These are phyloP conservation scores for Pica pica DNA, from an alignment of 2,113 vertebrate species.

Conservation along the genomic window DNA sequence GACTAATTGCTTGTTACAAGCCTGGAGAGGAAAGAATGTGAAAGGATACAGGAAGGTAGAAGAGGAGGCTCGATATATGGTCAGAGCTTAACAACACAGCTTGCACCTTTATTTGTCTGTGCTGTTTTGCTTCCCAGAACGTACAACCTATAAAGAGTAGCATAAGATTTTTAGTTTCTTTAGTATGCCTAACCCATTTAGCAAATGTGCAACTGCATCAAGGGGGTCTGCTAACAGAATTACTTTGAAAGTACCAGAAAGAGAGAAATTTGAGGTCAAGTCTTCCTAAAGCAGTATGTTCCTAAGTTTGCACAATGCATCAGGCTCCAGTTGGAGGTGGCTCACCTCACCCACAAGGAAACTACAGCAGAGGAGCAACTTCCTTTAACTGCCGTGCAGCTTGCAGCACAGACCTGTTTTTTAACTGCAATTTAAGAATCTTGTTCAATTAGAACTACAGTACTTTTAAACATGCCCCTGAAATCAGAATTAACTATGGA, in stretches of 20 bases:
- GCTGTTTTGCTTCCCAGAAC: not conserved
- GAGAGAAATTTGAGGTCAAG: not conserved
- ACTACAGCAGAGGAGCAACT: not conserved
- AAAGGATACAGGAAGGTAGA: not conserved
- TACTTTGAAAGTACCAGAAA: not conserved
- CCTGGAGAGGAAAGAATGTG: not conserved
- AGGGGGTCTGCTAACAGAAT: not conserved
- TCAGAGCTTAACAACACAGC: not conserved
- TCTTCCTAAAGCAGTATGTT: not conserved
- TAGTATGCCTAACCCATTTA: too few species aligned
- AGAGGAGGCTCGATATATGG: accelerated
- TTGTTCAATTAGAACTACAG: not conserved
- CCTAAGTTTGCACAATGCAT: not conserved
- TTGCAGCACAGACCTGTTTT: not conserved
- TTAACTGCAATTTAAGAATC: not conserved
- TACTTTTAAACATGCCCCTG: not conserved
- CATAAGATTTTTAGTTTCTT: not conserved
- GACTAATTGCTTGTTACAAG: not conserved
- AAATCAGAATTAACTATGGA: not conserved
- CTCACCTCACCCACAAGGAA: not conserved
- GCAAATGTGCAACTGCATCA: not conserved
- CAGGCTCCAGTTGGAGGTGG: not conserved
- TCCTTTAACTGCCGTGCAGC: not conserved
- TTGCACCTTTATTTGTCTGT: accelerated
- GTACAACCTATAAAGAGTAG: not conserved